Base-by-base conservation (phyloP, 1,140 invertebrate species). In the Achatina immaculata region DNA sequence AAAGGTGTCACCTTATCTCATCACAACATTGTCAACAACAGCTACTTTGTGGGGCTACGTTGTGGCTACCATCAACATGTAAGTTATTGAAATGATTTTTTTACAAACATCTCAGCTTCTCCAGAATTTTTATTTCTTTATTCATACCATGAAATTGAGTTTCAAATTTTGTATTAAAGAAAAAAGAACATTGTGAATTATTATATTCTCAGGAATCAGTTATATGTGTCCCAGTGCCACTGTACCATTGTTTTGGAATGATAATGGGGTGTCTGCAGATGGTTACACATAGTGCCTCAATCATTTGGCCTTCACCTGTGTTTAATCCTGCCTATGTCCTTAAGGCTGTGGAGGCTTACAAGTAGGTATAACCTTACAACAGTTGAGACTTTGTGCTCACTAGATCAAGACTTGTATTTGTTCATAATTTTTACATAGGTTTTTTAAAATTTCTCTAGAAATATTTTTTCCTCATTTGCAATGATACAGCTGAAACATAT, bases 161-260 rank as follows among this genome's bases (percentile, higher is more conserved):
- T n/a, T n/a, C n/a, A n/a, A n/a, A n/a, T n/a, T n/a, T n/a, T n/a
- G n/a, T n/a, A n/a, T n/a, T n/a, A n/a, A n/a, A n/a, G n/a, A n/a
- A n/a, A n/a, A n/a, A n/a, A n/a, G n/a, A n/a, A n/a, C n/a, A n/a
- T n/a, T n/a, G n/a, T n/a, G n/a, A n/a, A n/a, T n/a, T n/a, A 48
- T 11, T 19, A 48, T 48, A 11, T 80, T 83, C 79, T 40, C 84
- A 90, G 89, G 85, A 85, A 21, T 85, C 86, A 38, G 85, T 88
- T 11, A 90, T 96, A 58, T 97, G 96, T 86, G 85, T 98, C 98
- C 0, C 92, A 98, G 21, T 99, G 98, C 89, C 98, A 99, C 89
- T 96, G 95, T 24, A 62, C 16, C 58, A 62, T 34, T 62, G n/a
- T 62, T 62, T 97, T 95, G 97, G 96, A 0, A 94, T 95, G 45